Evolutionary conservation across 2,888 invertebrate species (phyloP).

Genomic region (Corbicula japonica): DNA sequence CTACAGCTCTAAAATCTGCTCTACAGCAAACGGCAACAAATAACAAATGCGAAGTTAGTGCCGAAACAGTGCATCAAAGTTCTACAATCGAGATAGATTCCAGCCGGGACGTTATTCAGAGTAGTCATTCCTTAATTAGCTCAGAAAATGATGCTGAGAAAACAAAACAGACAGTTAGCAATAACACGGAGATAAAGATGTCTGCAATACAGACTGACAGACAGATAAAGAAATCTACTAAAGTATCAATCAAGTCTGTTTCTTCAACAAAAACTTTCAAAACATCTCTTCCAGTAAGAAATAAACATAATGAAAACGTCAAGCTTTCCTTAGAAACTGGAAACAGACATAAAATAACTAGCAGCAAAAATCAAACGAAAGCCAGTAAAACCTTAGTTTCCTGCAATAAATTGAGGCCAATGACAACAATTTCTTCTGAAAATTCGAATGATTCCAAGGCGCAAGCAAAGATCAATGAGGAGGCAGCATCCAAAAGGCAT

Average conservation of each 20-base stretch:
- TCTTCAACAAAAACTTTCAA: constrained; percentile 25
- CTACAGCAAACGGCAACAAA: too few relatives aligned
- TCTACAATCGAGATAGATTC: too few relatives aligned
- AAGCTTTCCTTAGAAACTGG: constrained; percentile 1
- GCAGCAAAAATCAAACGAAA: constrained; percentile 3
- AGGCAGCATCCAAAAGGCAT: too few relatives aligned
- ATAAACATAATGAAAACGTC: constrained; percentile 18
- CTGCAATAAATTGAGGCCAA: constrained; percentile 27
- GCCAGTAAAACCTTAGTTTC: constrained; percentile 29
- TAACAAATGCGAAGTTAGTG: too few relatives aligned
- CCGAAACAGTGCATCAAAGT: too few relatives aligned
- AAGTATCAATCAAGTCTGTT: constrained; percentile 26
- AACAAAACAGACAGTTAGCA: constrained; percentile 8
- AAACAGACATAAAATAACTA: not conserved
- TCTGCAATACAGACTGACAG: constrained; percentile 17
- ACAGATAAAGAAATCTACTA: constrained; percentile 10
- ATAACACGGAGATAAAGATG: not conserved
- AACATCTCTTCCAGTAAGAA: constrained; percentile 12
- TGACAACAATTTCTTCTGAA: constrained; percentile 12
- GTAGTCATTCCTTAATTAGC: too few relatives aligned
- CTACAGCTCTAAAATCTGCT: too few relatives aligned
- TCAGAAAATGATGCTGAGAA: constrained; percentile 1
- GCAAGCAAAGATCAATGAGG: too few relatives aligned
- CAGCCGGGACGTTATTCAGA: too few relatives aligned
- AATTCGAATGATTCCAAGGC: too few relatives aligned